A percentile compares a stretch with the other conserved stretches of the same genome.
These are phyloP conservation scores for Bucco capensis DNA, from an alignment of 2,113 vertebrate genomes.

Conservation along the genomic window DNA sequence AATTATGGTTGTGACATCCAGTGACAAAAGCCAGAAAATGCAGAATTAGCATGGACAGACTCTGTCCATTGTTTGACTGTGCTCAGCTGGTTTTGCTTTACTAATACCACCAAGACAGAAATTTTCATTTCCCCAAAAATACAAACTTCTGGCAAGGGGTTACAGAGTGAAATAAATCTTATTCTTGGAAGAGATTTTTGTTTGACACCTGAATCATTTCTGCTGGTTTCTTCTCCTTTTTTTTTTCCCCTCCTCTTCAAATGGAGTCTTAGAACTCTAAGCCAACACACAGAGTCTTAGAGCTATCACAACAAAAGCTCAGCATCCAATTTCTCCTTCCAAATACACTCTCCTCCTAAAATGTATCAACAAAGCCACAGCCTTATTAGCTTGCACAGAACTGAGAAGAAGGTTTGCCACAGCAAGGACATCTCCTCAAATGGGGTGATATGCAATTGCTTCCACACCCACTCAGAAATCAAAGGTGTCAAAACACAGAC, in stretches of 20 bases:
- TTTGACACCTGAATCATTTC: slow-evolving; percentile 69
- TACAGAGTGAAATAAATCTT: slow-evolving; percentile 67
- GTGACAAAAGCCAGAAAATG: slow-evolving; percentile 61
- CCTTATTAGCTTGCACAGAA: not conserved
- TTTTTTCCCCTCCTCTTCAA: not conserved
- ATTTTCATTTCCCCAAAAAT: slow-evolving; percentile 50
- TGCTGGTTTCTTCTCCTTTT: slow-evolving; percentile 26
- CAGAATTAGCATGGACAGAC: slow-evolving; percentile 39
- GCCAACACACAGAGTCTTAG: slow-evolving; percentile 49
- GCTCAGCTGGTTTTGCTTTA: slow-evolving; percentile 66
- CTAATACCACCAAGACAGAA: slow-evolving; percentile 60
- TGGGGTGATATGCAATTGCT: not conserved
- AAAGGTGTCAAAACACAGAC: not conserved
- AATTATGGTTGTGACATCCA: slow-evolving; percentile 14
- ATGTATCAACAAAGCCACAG: not conserved
- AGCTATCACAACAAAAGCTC: slow-evolving; percentile 56
- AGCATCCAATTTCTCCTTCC: slow-evolving; percentile 46
- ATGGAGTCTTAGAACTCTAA: slow-evolving; percentile 6
- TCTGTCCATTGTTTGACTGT: slow-evolving; percentile 49
- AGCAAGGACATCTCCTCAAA: not conserved
- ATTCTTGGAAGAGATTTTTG: slow-evolving; percentile 66
- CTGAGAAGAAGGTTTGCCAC: not conserved
- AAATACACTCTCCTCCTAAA: slow-evolving; percentile 12
- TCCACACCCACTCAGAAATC: no score
- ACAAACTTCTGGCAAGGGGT: slow-evolving; percentile 58